These are phyloP conservation scores for Caenorhabditis remanei DNA, from an alignment of 1,140 invertebrate species.

Conservation along the genomic window DNA sequence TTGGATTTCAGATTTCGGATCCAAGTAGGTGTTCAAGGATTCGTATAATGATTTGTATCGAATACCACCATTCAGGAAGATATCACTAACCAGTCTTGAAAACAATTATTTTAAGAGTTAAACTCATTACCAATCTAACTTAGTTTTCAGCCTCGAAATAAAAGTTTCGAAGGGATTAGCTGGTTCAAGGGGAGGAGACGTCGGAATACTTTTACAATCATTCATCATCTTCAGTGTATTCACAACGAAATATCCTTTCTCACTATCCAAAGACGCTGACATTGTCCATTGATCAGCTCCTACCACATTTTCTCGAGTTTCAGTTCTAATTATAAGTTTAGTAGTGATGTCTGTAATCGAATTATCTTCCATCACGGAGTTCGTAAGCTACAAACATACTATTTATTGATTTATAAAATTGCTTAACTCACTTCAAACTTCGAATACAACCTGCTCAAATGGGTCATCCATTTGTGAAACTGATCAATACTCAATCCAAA, in stretches of 20 bases:
- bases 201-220: neutral
- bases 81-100: constrained; percentile 2
- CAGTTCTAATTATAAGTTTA: neutral
- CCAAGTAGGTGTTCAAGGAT: neutral
- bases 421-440: neutral
- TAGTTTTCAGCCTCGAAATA: constrained; percentile 4
- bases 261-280: neutral
- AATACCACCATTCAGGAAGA: neutral
- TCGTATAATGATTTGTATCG: constrained; percentile 4
- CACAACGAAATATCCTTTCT: neutral
- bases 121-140: neutral
- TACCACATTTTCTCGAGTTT: neutral
- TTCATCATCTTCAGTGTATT: neutral
- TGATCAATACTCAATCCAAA: constrained; percentile 13
- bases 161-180: neutral
- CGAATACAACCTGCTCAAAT: neutral
- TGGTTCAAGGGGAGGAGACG: neutral
- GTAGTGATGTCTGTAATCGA: neutral
- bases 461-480: constrained; percentile 13
- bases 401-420: neutral
- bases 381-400: neutral
- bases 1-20: neutral
- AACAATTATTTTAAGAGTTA: neutral
- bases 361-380: neutral
- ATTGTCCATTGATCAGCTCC: neutral